Percentiles rank a stretch among this genome's conserved stretches.
Conservation (phyloP, 2,888 invertebrate species). For the Deilephila elpenor region DNA sequence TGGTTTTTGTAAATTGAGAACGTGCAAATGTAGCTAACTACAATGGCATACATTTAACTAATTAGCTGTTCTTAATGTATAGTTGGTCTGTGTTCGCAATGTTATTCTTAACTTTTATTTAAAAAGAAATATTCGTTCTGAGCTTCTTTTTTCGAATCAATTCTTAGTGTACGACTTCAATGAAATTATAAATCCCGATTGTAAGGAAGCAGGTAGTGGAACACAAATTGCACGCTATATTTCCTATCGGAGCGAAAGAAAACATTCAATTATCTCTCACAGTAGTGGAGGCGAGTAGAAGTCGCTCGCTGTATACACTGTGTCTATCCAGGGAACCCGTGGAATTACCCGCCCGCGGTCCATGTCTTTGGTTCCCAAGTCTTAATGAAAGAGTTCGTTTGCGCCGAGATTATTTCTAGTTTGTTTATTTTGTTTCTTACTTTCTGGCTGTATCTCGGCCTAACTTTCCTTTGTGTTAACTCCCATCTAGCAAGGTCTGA, state of each 20-base stretch:
- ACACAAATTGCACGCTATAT: slow-evolving; percentile 21
- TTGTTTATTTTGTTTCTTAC: slow-evolving; percentile 66
- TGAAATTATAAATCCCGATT: neutral
- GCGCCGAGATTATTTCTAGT: slow-evolving; percentile 66
- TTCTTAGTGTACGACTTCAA: neutral
- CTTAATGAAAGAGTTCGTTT: slow-evolving; percentile 76
- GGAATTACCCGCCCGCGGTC: slow-evolving; percentile 63
- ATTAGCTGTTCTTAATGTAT: no score
- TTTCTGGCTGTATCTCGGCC: slow-evolving; percentile 42
- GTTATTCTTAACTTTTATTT: neutral
- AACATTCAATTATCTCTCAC: slow-evolving; percentile 32
- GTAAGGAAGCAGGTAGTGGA: neutral
- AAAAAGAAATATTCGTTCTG: neutral
- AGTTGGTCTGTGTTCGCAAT: no score
- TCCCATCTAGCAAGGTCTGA: slow-evolving; percentile 39
- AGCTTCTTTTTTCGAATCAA: neutral
- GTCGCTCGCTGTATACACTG: slow-evolving; percentile 16
- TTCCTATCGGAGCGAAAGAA: slow-evolving; percentile 24
- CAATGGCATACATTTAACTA: no score
- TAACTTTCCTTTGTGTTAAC: slow-evolving; percentile 44
- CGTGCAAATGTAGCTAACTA: neutral
- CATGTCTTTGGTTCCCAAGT: slow-evolving; percentile 64
- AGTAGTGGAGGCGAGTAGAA: slow-evolving; percentile 19
- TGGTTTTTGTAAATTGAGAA: neutral
- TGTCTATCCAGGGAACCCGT: slow-evolving; percentile 52